Conservation (phyloP, 37 sponge, comb jelly and placozoan genomes). For the Cladorhizidae sp. region DNA sequence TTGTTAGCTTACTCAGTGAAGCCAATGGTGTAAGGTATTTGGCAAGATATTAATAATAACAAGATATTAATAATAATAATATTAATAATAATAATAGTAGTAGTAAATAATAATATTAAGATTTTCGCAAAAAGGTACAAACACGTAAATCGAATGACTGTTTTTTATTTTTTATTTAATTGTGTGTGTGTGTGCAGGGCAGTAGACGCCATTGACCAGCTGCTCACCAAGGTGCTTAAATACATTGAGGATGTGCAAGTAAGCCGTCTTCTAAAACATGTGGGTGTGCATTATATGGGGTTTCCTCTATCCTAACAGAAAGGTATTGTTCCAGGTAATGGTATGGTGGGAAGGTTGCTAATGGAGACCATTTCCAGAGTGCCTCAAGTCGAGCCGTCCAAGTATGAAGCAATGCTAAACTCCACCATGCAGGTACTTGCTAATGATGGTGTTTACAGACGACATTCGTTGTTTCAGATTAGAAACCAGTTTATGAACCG, state of each 20-base stretch:
- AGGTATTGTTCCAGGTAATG: conserved; percentile 60
- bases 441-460: background rate
- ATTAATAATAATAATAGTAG: too few relatives aligned
- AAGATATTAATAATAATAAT: too few relatives aligned
- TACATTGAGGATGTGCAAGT: conserved; percentile 77
- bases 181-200: background rate
- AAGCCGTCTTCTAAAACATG: background rate
- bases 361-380: conserved; percentile 73
- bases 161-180: background rate
- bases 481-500: background rate
- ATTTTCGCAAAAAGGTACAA: too few relatives aligned
- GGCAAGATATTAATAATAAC: too few relatives aligned
- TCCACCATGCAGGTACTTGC: conserved; percentile 76
- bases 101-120: too few relatives aligned
- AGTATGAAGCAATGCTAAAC: conserved; percentile 80
- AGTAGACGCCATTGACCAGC: conserved; percentile 33
- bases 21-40: too few relatives aligned
- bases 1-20: too few relatives aligned
- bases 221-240: conserved; percentile 35
- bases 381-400: conserved; percentile 58
- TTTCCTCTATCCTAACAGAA: conserved; percentile 20
- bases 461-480: background rate
- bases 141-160: background rate
- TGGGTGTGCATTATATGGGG: background rate
- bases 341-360: conserved; percentile 64